phyloP scores from a whole-genome alignment of 2,888 invertebrate genomes.

The Corbicula japonica region DNA sequence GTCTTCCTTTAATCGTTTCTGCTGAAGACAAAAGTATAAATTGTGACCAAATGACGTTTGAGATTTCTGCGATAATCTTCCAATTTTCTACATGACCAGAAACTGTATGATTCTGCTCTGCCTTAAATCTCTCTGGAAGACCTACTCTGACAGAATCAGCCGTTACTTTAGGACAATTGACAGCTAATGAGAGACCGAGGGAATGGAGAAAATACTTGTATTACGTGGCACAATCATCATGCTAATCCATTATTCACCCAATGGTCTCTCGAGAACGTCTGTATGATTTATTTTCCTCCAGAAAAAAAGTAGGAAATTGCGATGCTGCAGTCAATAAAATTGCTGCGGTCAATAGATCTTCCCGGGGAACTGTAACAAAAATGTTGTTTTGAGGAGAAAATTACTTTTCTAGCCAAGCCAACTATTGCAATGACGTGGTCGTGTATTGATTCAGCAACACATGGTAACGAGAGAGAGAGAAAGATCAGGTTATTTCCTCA shows the following conservation, averaged over 20 bases:
- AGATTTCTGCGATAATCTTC: conserved; percentile 2
- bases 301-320: conserved; percentile 20
- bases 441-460: too few relatives aligned
- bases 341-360: too few relatives aligned
- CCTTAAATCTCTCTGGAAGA: conserved; percentile 21
- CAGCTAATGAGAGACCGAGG: conserved; percentile 13
- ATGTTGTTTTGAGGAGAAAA: too few relatives aligned
- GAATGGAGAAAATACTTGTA: conserved; percentile 28
- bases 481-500: too few relatives aligned
- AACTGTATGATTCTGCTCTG: background rate
- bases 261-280: conserved; percentile 22
- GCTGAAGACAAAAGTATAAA: too few relatives aligned
- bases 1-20: too few relatives aligned
- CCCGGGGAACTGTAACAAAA: too few relatives aligned
- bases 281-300: conserved; percentile 44
- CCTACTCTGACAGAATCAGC: conserved; percentile 18
- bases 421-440: too few relatives aligned
- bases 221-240: conserved; percentile 17
- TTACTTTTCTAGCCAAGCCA: too few relatives aligned
- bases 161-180: conserved; percentile 19
- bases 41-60: background rate
- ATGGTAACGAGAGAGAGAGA: too few relatives aligned
- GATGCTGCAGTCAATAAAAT: too few relatives aligned
- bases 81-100: background rate
- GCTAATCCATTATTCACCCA: conserved; percentile 30